Percentiles rank a stretch among this genome's conserved stretches.
Evolutionary conservation across 1,140 invertebrate genomes (phyloP).

Genomic region (Scaptodrosophila lebanonensis): DNA sequence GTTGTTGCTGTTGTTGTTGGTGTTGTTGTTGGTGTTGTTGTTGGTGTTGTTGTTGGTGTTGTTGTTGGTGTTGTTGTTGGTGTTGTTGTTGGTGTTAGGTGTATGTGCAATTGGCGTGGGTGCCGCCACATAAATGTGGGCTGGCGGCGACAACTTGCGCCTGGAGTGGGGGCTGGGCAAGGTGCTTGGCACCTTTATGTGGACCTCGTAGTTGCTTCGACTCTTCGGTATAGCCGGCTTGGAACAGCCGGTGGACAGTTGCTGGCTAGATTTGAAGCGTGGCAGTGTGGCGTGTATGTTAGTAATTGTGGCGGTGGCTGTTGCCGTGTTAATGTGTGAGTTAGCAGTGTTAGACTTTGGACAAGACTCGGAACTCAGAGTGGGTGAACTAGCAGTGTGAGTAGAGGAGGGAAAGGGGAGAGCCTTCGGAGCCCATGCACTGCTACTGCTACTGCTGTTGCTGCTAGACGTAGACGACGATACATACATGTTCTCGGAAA

Average conservation of each 20-base stretch:
- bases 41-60: slow-evolving; percentile 16
- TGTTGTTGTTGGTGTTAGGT: too few relatives aligned
- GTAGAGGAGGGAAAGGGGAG: slow-evolving; percentile 32
- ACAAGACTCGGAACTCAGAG: slow-evolving; percentile 34
- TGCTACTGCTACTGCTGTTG: slow-evolving; percentile 35
- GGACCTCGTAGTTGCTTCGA: slow-evolving; percentile 48
- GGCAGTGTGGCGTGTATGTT: slow-evolving; percentile 56
- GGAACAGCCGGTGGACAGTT: slow-evolving; percentile 43
- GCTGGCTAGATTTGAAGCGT: slow-evolving; percentile 40
- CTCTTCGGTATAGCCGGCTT: slow-evolving; percentile 55
- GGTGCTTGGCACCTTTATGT: slow-evolving; percentile 2
- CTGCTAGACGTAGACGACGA: slow-evolving; percentile 69
- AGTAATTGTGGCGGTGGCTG: slow-evolving; percentile 57
- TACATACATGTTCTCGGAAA: slow-evolving; percentile 85
- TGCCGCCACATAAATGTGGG: neutral
- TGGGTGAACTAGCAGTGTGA: slow-evolving; percentile 34
- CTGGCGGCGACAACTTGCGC: slow-evolving; percentile 36
- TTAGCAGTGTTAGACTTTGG: slow-evolving; percentile 18
- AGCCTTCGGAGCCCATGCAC: slow-evolving; percentile 19
- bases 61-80: slow-evolving; percentile 31
- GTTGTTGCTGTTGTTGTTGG: slow-evolving; percentile 30
- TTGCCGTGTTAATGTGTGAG: slow-evolving; percentile 1
- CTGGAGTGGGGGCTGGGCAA: too few relatives aligned
- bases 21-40: slow-evolving; percentile 20
- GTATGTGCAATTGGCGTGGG: neutral